Evolutionary conservation across 1,140 invertebrate species (phyloP).

Genomic region (Saxidomus purpurata): DNA sequence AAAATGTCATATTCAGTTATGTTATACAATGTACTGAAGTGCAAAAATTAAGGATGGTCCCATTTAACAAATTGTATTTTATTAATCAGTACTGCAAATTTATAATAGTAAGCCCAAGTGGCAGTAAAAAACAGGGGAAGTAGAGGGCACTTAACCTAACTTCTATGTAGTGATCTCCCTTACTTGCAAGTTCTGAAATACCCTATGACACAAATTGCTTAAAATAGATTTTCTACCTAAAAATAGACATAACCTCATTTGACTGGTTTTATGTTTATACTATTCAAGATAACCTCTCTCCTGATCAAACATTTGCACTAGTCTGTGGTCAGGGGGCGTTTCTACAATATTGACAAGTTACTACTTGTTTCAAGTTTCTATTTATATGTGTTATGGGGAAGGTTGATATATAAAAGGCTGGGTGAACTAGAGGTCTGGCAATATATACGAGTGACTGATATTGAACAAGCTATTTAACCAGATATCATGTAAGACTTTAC

Average conservation of each 20-base stretch:
- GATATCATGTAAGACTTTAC: too few species aligned
- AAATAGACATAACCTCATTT: constrained; percentile 15
- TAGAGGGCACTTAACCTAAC: too few species aligned
- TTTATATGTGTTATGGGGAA: neutral
- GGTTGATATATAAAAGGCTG: neutral
- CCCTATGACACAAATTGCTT: neutral
- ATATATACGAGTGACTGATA: neutral
- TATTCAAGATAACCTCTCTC: neutral
- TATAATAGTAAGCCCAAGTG: too few species aligned
- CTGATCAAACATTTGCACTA: neutral
- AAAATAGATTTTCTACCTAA: neutral
- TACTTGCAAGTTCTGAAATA: neutral
- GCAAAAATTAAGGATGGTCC: too few species aligned
- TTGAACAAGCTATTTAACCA: too few species aligned
- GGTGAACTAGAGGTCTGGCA: neutral
- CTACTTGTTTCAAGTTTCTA: neutral
- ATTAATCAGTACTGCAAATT: too few species aligned
- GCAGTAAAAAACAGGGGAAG: too few species aligned
- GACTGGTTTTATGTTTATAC: neutral
- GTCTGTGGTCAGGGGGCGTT: neutral
- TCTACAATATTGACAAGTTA: constrained; percentile 8
- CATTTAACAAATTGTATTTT: too few species aligned
- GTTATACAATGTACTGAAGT: too few species aligned
- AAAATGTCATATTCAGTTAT: too few species aligned
- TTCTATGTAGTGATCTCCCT: too few species aligned